phyloP scores from a whole-genome alignment of 1,140 invertebrate genomes.

The Neotoxoptera formosana region DNA sequence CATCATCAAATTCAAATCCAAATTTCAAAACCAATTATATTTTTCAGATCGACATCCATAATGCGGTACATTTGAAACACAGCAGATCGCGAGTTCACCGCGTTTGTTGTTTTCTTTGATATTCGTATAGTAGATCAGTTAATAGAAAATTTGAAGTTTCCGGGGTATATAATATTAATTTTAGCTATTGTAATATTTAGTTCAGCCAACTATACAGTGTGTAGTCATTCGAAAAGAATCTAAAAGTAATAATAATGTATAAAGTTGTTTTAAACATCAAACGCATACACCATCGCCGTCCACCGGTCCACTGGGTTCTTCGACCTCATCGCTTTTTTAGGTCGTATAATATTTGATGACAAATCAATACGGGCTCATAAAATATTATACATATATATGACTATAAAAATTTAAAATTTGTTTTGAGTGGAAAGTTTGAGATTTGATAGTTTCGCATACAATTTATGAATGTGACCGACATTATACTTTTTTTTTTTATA shows the following conservation, averaged over 20 bases:
- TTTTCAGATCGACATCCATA: background rate
- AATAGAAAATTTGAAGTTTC: background rate
- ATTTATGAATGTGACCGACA: background rate
- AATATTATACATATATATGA: background rate
- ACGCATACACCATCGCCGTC: background rate
- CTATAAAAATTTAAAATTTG: background rate
- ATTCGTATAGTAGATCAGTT: background rate
- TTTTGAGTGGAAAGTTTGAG: background rate
- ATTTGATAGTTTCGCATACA: background rate
- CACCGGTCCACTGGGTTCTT: background rate
- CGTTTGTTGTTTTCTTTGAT: background rate
- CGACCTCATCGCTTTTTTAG: background rate
- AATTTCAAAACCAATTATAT: background rate
- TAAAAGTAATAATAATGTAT: constrained; percentile 20
- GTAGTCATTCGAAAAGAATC: constrained; percentile 1
- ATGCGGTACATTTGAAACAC: background rate
- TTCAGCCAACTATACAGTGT: background rate
- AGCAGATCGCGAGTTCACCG: background rate
- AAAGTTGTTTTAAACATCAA: constrained; percentile 17
- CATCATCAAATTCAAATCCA: background rate
- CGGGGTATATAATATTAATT: background rate
- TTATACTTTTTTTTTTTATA: background rate
- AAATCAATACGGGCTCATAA: background rate
- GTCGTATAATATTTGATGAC: background rate
- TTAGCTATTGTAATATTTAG: background rate